Evolutionary conservation across 2,888 invertebrate genomes (phyloP).

Genomic region (Caenorhabditis virilis): DNA sequence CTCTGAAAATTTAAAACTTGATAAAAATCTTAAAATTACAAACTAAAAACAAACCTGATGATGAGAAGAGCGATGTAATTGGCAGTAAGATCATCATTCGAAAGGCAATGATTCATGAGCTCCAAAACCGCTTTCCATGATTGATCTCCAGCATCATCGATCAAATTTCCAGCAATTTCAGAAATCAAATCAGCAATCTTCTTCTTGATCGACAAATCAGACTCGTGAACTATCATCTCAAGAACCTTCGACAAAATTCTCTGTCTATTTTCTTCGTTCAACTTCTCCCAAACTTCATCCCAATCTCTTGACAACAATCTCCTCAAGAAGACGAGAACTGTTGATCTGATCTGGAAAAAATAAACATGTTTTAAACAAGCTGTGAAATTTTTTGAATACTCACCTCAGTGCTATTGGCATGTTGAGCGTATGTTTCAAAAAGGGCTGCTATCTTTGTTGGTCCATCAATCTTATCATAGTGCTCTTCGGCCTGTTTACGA

Average conservation of each 20-base stretch:
- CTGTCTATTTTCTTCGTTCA: conserved; percentile 81
- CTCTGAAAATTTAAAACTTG: conserved; percentile 72
- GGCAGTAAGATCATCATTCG: conserved; percentile 80
- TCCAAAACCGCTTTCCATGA: conserved; percentile 73
- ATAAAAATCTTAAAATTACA: background rate
- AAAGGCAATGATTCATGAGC: conserved; percentile 92
- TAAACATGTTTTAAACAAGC: background rate
- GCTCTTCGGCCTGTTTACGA: conserved; percentile 38
- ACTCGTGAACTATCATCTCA: conserved; percentile 34
- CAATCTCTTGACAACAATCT: conserved; percentile 85
- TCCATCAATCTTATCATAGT: conserved; percentile 34
- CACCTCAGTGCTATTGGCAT: conserved; percentile 48
- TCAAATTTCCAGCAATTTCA: conserved; percentile 38
- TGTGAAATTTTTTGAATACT: conserved; percentile 7
- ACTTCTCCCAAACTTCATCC: conserved; percentile 78
- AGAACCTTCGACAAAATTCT: conserved; percentile 24
- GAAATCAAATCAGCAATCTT: conserved; percentile 43
- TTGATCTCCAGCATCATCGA: conserved; percentile 31
- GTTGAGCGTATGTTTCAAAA: conserved; percentile 50
- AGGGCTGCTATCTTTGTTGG: conserved; percentile 41
- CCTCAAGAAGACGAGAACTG: conserved; percentile 91
- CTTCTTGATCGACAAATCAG: conserved; percentile 29
- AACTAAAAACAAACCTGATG: conserved; percentile 79
- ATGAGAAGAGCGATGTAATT: conserved; percentile 92
- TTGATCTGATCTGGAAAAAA: conserved; percentile 76